These are phyloP conservation scores for Macrophya alboannulata DNA, from an alignment of 2,888 invertebrate genomes.

Conservation along the genomic window DNA sequence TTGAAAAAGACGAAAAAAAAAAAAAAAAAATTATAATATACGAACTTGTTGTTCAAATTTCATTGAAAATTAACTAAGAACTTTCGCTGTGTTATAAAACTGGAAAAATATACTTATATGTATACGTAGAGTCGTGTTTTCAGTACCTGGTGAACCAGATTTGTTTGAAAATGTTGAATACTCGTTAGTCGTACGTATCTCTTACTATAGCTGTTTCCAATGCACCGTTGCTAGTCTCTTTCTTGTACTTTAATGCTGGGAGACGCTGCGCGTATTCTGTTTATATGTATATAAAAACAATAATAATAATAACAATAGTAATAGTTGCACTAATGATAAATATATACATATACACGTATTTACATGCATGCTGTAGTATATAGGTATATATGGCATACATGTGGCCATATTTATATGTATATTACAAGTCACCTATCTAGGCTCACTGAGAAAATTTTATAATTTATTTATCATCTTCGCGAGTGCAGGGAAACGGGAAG, in stretches of 20 bases:
- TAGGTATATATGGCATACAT: background rate
- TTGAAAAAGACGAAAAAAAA: background rate
- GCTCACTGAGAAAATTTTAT: background rate
- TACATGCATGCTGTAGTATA: too few species aligned
- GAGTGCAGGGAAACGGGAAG: too few species aligned
- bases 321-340: background rate
- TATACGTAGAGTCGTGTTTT: too few species aligned
- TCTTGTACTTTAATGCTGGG: background rate
- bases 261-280: background rate
- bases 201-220: background rate
- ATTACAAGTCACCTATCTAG: too few species aligned
- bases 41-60: background rate
- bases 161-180: background rate
- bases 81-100: background rate
- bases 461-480: too few species aligned
- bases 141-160: background rate
- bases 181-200: background rate
- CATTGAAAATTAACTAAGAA: background rate
- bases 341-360: constrained; percentile 6
- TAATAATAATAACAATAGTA: background rate
- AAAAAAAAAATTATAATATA: background rate
- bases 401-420: background rate
- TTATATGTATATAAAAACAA: background rate
- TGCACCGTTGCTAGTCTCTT: constrained; percentile 35
- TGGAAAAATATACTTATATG: background rate